Conservation (phyloP, 1,140 invertebrate species). For the Bombus balteatus region DNA sequence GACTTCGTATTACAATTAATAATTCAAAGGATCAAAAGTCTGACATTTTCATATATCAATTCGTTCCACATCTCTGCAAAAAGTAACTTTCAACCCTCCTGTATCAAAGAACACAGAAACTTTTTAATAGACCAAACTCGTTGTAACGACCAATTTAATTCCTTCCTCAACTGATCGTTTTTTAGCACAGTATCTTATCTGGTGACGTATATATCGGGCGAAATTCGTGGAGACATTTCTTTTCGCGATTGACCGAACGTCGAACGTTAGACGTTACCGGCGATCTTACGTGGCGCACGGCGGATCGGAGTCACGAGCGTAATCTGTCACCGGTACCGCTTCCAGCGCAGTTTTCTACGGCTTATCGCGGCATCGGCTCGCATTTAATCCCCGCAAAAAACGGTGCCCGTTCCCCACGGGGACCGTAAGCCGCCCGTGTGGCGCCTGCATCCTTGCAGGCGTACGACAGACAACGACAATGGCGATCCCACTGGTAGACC, state of each 20-base stretch:
- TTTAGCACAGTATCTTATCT: neutral
- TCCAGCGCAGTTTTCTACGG: slow-evolving; percentile 77
- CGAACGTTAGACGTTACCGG: slow-evolving; percentile 8
- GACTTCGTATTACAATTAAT: too few relatives aligned
- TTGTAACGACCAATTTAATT: too few relatives aligned
- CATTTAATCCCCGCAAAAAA: slow-evolving; percentile 80
- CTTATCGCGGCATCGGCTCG: slow-evolving; percentile 80
- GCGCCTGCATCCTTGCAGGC: slow-evolving; percentile 76
- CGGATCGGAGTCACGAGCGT: slow-evolving; percentile 69
- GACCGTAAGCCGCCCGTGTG: slow-evolving; percentile 77
- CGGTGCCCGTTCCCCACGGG: slow-evolving; percentile 68
- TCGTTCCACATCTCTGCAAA: too few relatives aligned
- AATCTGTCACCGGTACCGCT: slow-evolving; percentile 80
- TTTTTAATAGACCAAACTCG: too few relatives aligned
- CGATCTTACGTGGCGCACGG: slow-evolving; percentile 6
- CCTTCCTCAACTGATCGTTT: too few relatives aligned
- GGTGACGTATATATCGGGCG: slow-evolving; percentile 1
- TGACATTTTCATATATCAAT: too few relatives aligned
- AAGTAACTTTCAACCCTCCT: too few relatives aligned
- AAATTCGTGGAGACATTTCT: slow-evolving; percentile 43
- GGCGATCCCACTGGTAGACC: slow-evolving; percentile 54
- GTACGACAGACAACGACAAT: slow-evolving; percentile 67
- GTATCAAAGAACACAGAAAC: too few relatives aligned
- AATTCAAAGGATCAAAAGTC: too few relatives aligned
- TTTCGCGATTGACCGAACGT: neutral